Evolutionary conservation across 1,140 invertebrate genomes (phyloP).

Genomic region (Parasteatoda tepidariorum): DNA sequence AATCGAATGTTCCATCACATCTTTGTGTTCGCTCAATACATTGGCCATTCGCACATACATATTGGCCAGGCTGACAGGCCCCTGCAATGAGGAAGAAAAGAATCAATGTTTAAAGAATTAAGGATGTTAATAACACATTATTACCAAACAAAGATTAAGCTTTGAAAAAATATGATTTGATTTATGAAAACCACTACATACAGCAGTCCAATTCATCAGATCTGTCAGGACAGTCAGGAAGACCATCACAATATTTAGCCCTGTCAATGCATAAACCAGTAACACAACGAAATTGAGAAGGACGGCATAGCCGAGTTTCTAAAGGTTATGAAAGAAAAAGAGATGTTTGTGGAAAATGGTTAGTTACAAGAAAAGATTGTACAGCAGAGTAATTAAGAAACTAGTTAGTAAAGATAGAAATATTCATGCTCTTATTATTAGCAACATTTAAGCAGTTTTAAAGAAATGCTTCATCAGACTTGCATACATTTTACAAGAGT

Average conservation of each 20-base stretch:
- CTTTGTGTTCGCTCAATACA: slow-evolving; percentile 77
- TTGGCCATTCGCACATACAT: slow-evolving; percentile 74
- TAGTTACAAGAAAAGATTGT: slow-evolving; percentile 9
- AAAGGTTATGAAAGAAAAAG: slow-evolving; percentile 1
- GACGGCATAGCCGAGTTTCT: slow-evolving; percentile 62
- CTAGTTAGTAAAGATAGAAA: slow-evolving; percentile 9
- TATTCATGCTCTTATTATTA: too few species aligned
- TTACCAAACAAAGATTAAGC: background rate
- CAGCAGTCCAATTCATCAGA: slow-evolving; percentile 65
- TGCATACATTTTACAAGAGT: too few species aligned
- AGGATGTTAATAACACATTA: background rate
- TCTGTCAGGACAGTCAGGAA: slow-evolving; percentile 64
- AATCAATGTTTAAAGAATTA: background rate
- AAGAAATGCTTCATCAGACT: too few species aligned
- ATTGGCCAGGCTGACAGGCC: slow-evolving; percentile 71
- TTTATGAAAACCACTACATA: slow-evolving; percentile 56
- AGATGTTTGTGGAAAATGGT: too few species aligned
- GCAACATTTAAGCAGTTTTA: too few species aligned
- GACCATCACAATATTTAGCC: slow-evolving; percentile 63
- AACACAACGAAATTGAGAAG: slow-evolving; percentile 61
- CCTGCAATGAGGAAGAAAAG: slow-evolving; percentile 36
- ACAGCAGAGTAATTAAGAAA: background rate
- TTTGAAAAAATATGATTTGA: background rate
- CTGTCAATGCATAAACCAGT: slow-evolving; percentile 63
- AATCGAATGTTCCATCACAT: slow-evolving; percentile 90